phyloP scores from a whole-genome alignment of 2,888 invertebrate species.

The Neoscelio sp. region DNA sequence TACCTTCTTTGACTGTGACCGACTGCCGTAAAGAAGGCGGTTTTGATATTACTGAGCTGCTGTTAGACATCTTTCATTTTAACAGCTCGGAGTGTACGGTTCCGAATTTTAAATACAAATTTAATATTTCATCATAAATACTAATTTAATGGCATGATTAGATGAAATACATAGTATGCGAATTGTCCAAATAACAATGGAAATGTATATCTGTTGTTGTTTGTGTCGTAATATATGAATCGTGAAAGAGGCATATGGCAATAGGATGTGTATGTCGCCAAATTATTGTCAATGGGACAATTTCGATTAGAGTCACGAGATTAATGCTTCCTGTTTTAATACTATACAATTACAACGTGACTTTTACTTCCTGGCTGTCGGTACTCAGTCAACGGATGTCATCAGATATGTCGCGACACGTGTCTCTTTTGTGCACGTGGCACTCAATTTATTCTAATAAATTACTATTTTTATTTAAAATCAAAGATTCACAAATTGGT shows the following conservation, averaged over 20 bases:
- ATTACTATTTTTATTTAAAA: too few species aligned
- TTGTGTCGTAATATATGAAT: constrained; percentile 25
- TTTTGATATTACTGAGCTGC: constrained; percentile 12
- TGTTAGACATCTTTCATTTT: constrained; percentile 27
- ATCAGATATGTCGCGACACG: constrained; percentile 65
- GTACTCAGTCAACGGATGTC: constrained; percentile 54
- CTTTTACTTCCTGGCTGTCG: constrained; percentile 60
- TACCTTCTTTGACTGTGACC: constrained; percentile 78
- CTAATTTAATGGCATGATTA: too few species aligned
- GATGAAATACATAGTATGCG: background rate
- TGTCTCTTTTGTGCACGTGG: constrained; percentile 53
- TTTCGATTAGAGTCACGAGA: constrained; percentile 79
- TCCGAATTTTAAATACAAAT: constrained; percentile 1
- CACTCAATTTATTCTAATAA: constrained; percentile 32
- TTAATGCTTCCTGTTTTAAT: constrained; percentile 78
- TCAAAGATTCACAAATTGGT: too few species aligned
- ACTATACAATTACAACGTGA: constrained; percentile 65
- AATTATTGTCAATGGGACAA: constrained; percentile 63
- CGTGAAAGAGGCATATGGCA: constrained; percentile 15
- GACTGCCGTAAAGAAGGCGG: constrained; percentile 54
- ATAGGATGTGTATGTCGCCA: constrained; percentile 15
- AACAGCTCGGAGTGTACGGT: constrained; percentile 5
- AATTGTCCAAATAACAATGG: background rate
- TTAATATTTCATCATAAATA: background rate
- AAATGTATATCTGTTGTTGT: constrained; percentile 2